These are phyloP conservation scores for Pachyrhynchus sulphureomaculatus DNA, from an alignment of 1,140 invertebrate genomes.

Conservation along the genomic window DNA sequence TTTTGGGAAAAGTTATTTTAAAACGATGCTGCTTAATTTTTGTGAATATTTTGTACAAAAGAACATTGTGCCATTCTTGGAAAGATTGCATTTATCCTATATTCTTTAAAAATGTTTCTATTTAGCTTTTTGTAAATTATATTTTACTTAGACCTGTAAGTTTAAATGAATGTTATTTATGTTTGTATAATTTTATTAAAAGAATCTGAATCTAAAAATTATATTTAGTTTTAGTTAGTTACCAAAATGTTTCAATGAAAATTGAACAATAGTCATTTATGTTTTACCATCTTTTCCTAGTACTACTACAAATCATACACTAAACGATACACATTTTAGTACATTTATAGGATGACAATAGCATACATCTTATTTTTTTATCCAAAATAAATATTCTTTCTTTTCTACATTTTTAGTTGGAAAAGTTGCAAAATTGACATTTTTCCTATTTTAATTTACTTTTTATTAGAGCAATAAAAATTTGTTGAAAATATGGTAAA, in stretches of 20 bases:
- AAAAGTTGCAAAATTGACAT: too few species aligned
- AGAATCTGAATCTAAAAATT: conserved; percentile 20
- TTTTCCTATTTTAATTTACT: too few species aligned
- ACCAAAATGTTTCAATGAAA: conserved; percentile 22
- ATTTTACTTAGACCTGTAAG: conserved; percentile 36
- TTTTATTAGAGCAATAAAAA: too few species aligned
- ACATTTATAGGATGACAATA: too few species aligned
- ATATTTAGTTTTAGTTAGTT: conserved; percentile 26
- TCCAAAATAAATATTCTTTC: too few species aligned
- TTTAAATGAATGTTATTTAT: conserved; percentile 40
- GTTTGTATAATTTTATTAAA: conserved; percentile 36
- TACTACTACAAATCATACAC: too few species aligned
- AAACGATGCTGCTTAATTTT: conserved; percentile 16
- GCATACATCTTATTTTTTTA: too few species aligned
- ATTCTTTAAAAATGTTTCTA: conserved; percentile 1
- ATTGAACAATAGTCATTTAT: neutral
- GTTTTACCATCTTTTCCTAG: too few species aligned
- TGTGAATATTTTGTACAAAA: conserved; percentile 22
- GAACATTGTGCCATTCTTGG: conserved; percentile 33
- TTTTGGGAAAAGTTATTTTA: neutral
- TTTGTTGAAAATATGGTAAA: neutral
- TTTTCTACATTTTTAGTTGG: too few species aligned
- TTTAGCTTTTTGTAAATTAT: conserved; percentile 32
- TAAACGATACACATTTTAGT: too few species aligned
- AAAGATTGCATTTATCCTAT: conserved; percentile 37